phyloP scores from a whole-genome alignment of 37 sponge, comb jelly and placozoan species.

The Spongilla lacustris region DNA sequence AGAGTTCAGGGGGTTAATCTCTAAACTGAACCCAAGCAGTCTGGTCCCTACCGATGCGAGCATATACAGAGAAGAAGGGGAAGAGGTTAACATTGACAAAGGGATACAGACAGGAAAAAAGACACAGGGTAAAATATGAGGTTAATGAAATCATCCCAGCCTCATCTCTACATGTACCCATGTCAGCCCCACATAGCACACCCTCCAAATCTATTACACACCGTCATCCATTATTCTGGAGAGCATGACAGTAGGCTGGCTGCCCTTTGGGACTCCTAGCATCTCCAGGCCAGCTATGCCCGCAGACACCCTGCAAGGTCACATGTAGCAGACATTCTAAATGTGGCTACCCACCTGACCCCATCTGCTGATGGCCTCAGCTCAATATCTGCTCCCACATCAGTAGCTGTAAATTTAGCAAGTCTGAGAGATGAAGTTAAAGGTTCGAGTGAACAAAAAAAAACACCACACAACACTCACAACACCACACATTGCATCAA shows the following conservation, averaged over 20 bases:
- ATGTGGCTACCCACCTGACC: too few species aligned
- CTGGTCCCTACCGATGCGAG: slow-evolving; percentile 1
- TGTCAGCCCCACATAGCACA: background rate
- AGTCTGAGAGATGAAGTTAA: too few species aligned
- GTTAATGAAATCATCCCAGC: too few species aligned
- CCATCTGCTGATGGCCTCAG: background rate
- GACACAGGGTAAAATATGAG: background rate
- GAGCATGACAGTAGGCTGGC: background rate
- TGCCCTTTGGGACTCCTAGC: slow-evolving; percentile 36
- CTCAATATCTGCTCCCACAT: background rate
- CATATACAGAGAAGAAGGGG: background rate
- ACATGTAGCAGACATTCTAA: too few species aligned
- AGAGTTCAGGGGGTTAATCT: slow-evolving; percentile 60
- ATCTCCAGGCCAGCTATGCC: slow-evolving; percentile 33
- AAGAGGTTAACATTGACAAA: background rate
- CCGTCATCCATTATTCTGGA: too few species aligned
- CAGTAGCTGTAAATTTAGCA: background rate
- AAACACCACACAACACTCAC: background rate
- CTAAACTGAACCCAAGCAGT: slow-evolving; percentile 52
- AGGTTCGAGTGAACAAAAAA: background rate
- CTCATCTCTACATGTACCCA: too few species aligned
- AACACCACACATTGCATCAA: background rate
- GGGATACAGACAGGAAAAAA: background rate
- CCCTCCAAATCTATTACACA: too few species aligned
- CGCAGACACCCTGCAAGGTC: background rate